These are phyloP conservation scores for Gobio gobio DNA, from an alignment of 2,113 vertebrate genomes.

Conservation along the genomic window DNA sequence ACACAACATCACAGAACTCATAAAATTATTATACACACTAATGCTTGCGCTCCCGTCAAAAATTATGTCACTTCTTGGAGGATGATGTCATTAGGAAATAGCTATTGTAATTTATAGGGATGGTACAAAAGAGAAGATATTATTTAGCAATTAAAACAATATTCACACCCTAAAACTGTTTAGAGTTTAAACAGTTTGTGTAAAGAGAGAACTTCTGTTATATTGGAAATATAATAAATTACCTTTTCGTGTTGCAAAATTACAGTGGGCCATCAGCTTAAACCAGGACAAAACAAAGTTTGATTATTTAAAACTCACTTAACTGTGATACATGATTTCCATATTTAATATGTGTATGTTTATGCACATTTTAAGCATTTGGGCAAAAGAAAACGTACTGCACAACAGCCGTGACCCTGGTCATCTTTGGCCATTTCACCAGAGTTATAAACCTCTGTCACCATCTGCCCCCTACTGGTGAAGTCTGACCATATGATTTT, in stretches of 20 bases:
- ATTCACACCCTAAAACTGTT: background rate
- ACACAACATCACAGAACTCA: background rate
- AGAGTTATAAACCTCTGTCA: constrained; percentile 11
- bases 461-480: constrained; percentile 40
- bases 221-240: background rate
- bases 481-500: background rate
- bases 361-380: background rate
- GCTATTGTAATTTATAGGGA: background rate
- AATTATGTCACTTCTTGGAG: background rate
- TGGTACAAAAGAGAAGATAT: background rate
- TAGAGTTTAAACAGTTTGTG: background rate
- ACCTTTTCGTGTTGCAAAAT: background rate
- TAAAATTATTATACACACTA: background rate
- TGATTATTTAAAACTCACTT: background rate
- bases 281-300: background rate
- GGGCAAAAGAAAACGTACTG: background rate
- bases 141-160: background rate
- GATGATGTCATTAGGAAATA: background rate
- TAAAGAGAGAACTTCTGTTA: background rate
- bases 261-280: background rate
- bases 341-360: background rate
- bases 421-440: constrained; percentile 30
- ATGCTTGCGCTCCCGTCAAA: background rate
- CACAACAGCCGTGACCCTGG: background rate
- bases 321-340: background rate